Evolutionary conservation across 37 sponge, comb jelly and placozoan species (phyloP), one percentile per base, ranked within the genome.

Genomic region (Mnemiopsis leidyi): DNA sequence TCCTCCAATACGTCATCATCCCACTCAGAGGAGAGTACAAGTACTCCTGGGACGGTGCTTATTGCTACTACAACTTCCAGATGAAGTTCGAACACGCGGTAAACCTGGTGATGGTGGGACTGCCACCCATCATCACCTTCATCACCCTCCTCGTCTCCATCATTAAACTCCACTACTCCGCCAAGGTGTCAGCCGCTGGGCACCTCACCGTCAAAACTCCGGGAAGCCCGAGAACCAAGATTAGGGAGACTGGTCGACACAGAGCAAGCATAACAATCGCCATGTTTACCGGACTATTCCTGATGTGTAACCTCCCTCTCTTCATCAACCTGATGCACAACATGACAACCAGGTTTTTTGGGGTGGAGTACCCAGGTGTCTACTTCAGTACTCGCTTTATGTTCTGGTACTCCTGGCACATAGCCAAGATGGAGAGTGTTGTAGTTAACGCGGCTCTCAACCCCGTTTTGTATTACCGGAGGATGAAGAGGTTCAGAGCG

Each of bases 391-490:
- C 90, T n/a, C 90, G 61, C 40, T 85, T 85, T 61, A 85, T 85
- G 90, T 85, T 39, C 61, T 85, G 90, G 90, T 85, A 85, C 90
- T 28, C 29, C 61, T 85, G 90, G 90, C 90, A 85, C 90, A 85
- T 85, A 28, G 90, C 90, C 90, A 85, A 85, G 90, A 40, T 85
- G n/a, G 61, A 85, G 36, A 40, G 90, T 85, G 61, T 85, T 35
- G 90, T 85, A 28, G n/a, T 38, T 39, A 85, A 85, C 90, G 90
- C 90, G 2, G 39, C 90, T 1, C 35, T 28, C 48, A 85, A 85
- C 90, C 90, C 90, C 28, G 1, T 85, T 1, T 61, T 85, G 38
- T 85, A 85, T 37, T 40, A 32, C 61, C 39, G 90, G 5, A 13
- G 90, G 61, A 85, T 85, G 90, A 85, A 85, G 90, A 39, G 90